Evolutionary conservation across 1,140 invertebrate species (phyloP).

Genomic region (Elymnias hypermnestra): DNA sequence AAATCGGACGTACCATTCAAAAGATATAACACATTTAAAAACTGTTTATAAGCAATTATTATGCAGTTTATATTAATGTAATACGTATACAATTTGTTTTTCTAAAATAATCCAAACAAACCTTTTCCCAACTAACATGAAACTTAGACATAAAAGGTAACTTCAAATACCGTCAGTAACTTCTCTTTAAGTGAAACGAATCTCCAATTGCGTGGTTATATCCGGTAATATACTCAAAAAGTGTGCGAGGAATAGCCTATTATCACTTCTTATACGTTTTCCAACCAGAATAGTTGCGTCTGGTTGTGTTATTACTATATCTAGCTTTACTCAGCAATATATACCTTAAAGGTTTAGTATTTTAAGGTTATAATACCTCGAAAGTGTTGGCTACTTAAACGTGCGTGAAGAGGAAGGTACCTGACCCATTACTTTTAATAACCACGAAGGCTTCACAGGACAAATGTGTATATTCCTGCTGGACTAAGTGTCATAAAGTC

Average conservation of each 20-base stretch:
- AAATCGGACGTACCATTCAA: no score
- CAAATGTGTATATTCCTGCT: constrained; percentile 23
- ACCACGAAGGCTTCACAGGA: constrained; percentile 24
- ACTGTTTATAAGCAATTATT: no score
- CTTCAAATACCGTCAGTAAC: not conserved
- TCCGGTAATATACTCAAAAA: constrained; percentile 19
- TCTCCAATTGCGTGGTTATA: constrained; percentile 13
- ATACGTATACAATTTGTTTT: no score
- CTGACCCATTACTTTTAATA: constrained; percentile 32
- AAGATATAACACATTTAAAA: no score
- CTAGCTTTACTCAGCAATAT: not conserved
- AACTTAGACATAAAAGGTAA: not conserved
- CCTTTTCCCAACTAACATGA: no score
- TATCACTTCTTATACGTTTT: constrained; percentile 18
- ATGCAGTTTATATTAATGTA: no score
- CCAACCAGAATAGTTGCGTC: constrained; percentile 11
- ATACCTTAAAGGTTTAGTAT: not conserved
- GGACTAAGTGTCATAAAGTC: constrained; percentile 23
- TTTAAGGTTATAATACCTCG: constrained; percentile 3
- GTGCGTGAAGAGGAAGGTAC: constrained; percentile 17
- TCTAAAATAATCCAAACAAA: no score
- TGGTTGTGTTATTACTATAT: not conserved
- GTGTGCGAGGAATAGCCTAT: constrained; percentile 19
- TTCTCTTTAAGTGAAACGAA: not conserved
- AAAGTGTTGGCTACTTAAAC: constrained; percentile 7